These are phyloP conservation scores for Drosophila neocordata DNA, from an alignment of 1,140 invertebrate species.

Conservation along the genomic window DNA sequence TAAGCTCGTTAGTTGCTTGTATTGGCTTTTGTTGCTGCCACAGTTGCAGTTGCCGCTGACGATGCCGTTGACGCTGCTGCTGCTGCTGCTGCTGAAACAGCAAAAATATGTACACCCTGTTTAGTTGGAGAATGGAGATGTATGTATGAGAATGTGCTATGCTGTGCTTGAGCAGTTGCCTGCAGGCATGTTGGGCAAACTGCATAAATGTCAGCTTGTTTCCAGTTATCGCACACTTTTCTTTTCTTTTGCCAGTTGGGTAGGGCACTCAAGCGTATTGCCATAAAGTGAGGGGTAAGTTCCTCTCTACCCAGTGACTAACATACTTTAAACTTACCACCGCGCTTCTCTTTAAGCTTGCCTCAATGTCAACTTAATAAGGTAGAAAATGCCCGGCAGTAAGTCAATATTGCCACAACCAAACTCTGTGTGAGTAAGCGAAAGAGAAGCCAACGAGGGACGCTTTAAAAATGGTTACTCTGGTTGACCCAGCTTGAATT, in stretches of 20 bases:
- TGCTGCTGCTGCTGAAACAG: constrained; percentile 45
- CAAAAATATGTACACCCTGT: constrained; percentile 54
- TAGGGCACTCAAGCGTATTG: constrained; percentile 62
- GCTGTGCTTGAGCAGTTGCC: constrained; percentile 69
- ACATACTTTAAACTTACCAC: constrained; percentile 35
- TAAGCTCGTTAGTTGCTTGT: constrained; percentile 79
- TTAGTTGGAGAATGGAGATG: background rate
- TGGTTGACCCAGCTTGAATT: constrained; percentile 49
- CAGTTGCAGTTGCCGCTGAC: constrained; percentile 22
- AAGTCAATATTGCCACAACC: constrained; percentile 54
- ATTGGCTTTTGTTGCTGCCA: constrained; percentile 64
- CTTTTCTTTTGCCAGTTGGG: constrained; percentile 42
- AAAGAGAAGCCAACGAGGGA: constrained; percentile 30
- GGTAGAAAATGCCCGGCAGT: constrained; percentile 46
- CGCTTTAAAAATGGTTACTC: constrained; percentile 42
- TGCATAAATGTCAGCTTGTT: constrained; percentile 81
- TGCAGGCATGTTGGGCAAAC: constrained; percentile 73
- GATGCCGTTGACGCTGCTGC: background rate
- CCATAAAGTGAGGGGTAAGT: constrained; percentile 31
- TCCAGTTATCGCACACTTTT: constrained; percentile 76
- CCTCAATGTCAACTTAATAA: constrained; percentile 66
- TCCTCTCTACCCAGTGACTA: background rate
- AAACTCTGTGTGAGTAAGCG: background rate
- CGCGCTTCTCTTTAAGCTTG: constrained; percentile 30
- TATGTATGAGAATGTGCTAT: constrained; percentile 41